phyloP scores from a whole-genome alignment of 2,797 vertebrate species.

The Cephalopachus bancanus region DNA sequence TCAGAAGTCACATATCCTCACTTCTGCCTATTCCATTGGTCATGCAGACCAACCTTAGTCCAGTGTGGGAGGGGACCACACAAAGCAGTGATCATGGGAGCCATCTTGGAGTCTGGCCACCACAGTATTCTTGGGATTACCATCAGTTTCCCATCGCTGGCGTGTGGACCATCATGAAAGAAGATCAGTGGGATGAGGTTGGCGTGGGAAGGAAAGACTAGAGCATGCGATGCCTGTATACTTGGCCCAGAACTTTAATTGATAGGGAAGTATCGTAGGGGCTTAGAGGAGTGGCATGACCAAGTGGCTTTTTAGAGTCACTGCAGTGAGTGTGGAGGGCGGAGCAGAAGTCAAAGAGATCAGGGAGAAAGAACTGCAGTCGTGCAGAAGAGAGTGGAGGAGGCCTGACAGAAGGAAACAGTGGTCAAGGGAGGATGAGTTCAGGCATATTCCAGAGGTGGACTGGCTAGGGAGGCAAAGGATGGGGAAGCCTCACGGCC shows the following conservation, averaged over 20 bases:
- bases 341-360: background rate
- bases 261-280: background rate
- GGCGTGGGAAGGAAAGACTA: background rate
- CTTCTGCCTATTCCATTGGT: background rate
- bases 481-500: background rate
- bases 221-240: background rate
- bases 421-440: background rate
- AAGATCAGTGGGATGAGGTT: background rate
- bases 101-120: background rate
- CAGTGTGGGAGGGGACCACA: background rate
- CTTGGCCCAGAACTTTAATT: conserved; percentile 3
- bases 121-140: background rate
- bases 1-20: background rate
- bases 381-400: background rate
- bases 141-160: background rate
- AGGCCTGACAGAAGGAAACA: background rate
- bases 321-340: background rate
- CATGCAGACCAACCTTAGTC: background rate
- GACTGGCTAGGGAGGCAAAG: background rate
- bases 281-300: background rate
- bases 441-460: background rate
- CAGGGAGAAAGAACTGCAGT: background rate
- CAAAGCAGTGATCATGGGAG: background rate
- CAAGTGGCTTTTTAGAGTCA: background rate
- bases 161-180: background rate